These are phyloP conservation scores for Cheirogaleus major DNA, from an alignment of 2,797 vertebrate genomes.

Conservation along the genomic window DNA sequence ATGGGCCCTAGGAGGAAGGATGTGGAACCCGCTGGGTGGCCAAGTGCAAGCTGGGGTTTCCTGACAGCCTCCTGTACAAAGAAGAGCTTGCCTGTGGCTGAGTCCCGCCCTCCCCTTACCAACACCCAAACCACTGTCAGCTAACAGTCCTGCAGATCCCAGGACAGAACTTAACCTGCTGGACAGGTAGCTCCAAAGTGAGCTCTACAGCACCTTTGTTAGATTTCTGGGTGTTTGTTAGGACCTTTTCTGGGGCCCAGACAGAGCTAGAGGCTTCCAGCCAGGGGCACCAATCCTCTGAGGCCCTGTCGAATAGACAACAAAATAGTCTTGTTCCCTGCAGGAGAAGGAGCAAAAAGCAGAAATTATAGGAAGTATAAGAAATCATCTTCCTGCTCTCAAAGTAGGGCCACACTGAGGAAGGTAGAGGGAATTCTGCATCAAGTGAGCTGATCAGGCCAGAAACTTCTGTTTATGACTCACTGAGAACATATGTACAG, in stretches of 20 bases:
- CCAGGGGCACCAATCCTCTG: neutral
- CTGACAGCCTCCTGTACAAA: slow-evolving; percentile 72
- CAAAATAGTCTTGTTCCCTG: neutral
- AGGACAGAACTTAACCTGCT: slow-evolving; percentile 70
- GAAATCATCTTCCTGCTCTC: neutral
- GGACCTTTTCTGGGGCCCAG: neutral
- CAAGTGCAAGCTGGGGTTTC: slow-evolving; percentile 74
- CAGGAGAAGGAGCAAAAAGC: neutral
- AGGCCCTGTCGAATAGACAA: neutral
- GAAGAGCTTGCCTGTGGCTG: slow-evolving; percentile 72
- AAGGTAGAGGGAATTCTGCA: neutral
- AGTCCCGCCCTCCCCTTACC: slow-evolving; percentile 27
- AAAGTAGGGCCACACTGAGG: neutral
- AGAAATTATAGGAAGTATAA: neutral
- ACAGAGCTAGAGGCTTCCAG: neutral
- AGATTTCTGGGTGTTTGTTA: neutral
- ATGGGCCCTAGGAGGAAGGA: slow-evolving; percentile 43
- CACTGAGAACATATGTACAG: neutral
- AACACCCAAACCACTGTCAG: slow-evolving; percentile 67
- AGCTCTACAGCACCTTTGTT: slow-evolving; percentile 23
- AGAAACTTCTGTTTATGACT: neutral
- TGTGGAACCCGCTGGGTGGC: slow-evolving; percentile 49
- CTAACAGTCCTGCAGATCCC: slow-evolving; percentile 56
- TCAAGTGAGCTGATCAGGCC: neutral
- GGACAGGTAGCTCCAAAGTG: slow-evolving; percentile 59